Conservation (phyloP, 2,888 invertebrate genomes). For the Osedax fenrisi region DNA sequence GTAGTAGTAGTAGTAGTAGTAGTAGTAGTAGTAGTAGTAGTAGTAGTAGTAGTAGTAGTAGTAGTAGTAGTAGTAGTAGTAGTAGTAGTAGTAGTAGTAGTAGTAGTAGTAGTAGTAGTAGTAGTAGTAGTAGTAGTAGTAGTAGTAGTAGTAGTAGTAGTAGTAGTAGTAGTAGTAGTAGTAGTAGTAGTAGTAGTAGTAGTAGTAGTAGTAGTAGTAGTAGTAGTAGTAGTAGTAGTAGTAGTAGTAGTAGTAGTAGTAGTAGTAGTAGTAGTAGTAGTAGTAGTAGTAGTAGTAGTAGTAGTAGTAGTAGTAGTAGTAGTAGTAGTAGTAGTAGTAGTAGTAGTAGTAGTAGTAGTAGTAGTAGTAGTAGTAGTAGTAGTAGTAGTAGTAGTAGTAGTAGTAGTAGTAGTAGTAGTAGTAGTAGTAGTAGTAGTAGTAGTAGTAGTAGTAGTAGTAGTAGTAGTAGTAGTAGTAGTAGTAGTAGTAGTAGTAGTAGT, state of each 20-base stretch:
- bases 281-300: slow-evolving; percentile 19
- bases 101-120: slow-evolving; percentile 13
- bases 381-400: slow-evolving; percentile 19
- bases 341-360: slow-evolving; percentile 15
- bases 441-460: slow-evolving; percentile 18
- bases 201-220: slow-evolving; percentile 15
- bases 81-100: slow-evolving; percentile 13
- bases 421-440: slow-evolving; percentile 17
- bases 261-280: slow-evolving; percentile 1
- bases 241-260: slow-evolving; percentile 10
- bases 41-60: slow-evolving; percentile 7
- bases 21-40: slow-evolving; percentile 12
- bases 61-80: slow-evolving; percentile 14
- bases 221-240: slow-evolving; percentile 19
- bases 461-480: slow-evolving; percentile 10
- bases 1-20: slow-evolving; percentile 19
- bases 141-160: slow-evolving; percentile 17
- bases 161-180: slow-evolving; percentile 19
- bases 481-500: background rate
- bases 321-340: slow-evolving; percentile 15
- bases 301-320: slow-evolving; percentile 12
- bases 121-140: slow-evolving; percentile 15
- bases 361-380: slow-evolving; percentile 17
- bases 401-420: slow-evolving; percentile 17
- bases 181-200: slow-evolving; percentile 19